Percentiles rank a stretch among this genome's conserved stretches.
These are phyloP conservation scores for Leptodactylus fallax DNA, from an alignment of 2,797 vertebrate genomes.

Conservation along the genomic window DNA sequence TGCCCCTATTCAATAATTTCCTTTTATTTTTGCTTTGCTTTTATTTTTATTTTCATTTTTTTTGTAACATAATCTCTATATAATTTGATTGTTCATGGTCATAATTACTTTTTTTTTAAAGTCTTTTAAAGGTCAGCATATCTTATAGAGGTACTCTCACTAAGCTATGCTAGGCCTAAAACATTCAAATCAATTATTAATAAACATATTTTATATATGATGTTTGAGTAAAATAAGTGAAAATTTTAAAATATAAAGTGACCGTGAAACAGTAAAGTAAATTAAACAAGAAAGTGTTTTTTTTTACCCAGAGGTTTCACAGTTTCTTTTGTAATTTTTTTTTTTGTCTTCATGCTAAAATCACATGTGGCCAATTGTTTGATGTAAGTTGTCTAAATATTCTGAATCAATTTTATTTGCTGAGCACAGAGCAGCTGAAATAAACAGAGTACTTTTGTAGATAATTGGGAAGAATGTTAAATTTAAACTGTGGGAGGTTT, in stretches of 20 bases:
- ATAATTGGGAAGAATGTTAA: conserved; percentile 70
- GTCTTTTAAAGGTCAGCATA: conserved; percentile 39
- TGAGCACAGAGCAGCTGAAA: conserved; percentile 68
- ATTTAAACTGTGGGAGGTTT: conserved; percentile 71
- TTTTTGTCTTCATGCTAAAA: conserved; percentile 97
- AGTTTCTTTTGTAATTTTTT: conserved; percentile 98
- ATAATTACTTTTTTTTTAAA: conserved; percentile 30
- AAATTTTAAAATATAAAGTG: conserved; percentile 63
- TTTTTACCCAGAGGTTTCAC: conserved; percentile 85
- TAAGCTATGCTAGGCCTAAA: conserved; percentile 54
- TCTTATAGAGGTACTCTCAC: conserved; percentile 45
- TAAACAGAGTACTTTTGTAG: conserved; percentile 59
- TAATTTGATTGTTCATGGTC: conserved; percentile 55
- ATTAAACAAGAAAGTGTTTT: conserved; percentile 79
- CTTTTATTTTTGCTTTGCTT: conserved; percentile 41
- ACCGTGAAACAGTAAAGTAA: conserved; percentile 68
- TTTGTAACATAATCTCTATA: conserved; percentile 38
- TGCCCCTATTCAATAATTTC: conserved; percentile 33
- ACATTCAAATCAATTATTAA: conserved; percentile 7
- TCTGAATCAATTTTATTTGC: conserved; percentile 96
- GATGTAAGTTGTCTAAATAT: conserved; percentile 98
- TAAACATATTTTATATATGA: conserved; percentile 28
- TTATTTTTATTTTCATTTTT: conserved; percentile 20
- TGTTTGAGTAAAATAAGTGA: conserved; percentile 49
- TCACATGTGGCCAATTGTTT: conserved; percentile 99